A percentile compares a stretch with the other conserved stretches of the same genome.
Evolutionary conservation across 1,140 invertebrate genomes (phyloP).

Genomic region (Cardiocondyla obscurior): DNA sequence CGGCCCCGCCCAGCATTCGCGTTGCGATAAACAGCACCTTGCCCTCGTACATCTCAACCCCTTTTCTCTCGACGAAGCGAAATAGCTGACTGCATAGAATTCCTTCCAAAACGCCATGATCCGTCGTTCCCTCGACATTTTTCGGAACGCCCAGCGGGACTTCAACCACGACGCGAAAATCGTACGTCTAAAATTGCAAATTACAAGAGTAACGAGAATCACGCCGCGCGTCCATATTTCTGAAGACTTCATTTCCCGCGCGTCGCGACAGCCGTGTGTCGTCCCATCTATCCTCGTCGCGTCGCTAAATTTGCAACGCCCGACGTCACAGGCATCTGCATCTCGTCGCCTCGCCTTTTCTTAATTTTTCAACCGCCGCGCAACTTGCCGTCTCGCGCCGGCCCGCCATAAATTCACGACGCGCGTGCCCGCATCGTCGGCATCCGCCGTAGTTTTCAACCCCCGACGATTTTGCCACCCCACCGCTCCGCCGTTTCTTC

Average conservation of each 20-base stretch:
- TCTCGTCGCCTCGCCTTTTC: slow-evolving; percentile 7
- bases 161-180: not conserved
- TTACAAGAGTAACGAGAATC: not conserved
- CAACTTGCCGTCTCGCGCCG: not conserved
- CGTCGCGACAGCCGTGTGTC: not conserved
- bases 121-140: not conserved
- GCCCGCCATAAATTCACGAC: slow-evolving; percentile 27
- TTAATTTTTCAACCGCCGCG: slow-evolving; percentile 30
- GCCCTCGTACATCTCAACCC: not conserved
- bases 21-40: slow-evolving; percentile 3
- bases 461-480: not conserved
- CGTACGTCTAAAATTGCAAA: not conserved
- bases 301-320: not conserved
- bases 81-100: not conserved
- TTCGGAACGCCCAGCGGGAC: not conserved
- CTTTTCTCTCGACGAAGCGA: not conserved
- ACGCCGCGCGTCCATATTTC: not conserved
- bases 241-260: not conserved
- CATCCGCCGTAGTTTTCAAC: not conserved
- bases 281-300: not conserved
- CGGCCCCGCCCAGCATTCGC: not conserved
- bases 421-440: slow-evolving; percentile 1
- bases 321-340: not conserved
- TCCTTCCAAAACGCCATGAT: not conserved
- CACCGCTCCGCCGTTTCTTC: not conserved